Base-by-base conservation (phyloP, 2,888 invertebrate genomes). In the Pyrochroa serraticornis region DNA sequence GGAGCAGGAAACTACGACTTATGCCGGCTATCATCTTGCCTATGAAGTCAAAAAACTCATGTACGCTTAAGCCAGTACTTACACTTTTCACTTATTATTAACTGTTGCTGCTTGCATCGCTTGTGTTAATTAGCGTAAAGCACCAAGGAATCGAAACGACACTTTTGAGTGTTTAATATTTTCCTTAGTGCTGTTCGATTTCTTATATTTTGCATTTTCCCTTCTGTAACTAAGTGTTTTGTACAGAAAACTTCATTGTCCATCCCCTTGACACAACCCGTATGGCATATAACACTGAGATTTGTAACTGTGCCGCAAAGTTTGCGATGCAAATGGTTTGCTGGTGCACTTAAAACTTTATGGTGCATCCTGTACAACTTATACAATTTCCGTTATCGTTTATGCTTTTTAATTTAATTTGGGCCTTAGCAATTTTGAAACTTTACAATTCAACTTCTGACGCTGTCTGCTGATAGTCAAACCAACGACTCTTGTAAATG, bases 1-100 rank as follows among this genome's bases (percentile, higher is more conserved):
- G 81, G 89, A 85, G 83, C 91, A 85, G 84, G 90, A 93, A 87
- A 92, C 93, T 86, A 90, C 91, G 83, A 91, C 92, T 87, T 95
- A 94, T 87, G 93, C 94, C 87, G 95, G 95, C 87, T 95, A 95
- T 87, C 95, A 96, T 87, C 93, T 97, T 85, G 95, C 96, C 88
- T 97, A 97, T 89, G 96, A 97, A 94, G 96, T 97, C 88, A 96
- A 97, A 93, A 97, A 97, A 88, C 93, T 97, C 90, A 96, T 97
- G 97, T 97, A 95, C 90, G 93, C 87, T 82, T 82, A 72, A 76
- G 80, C 84, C 82, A 82, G 64, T 80, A 79, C 78, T 79, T 79
- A 74, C 73, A 75, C 74, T 76, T 74, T 71, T 74, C 74, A 71
- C 72, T 73, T 72, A 60, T 13, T 55, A 49, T 12, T 68, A 61